A percentile compares a stretch with the other conserved stretches of the same genome.
Conservation (phyloP, 2,797 vertebrate genomes). For the Anas capensis region DNA sequence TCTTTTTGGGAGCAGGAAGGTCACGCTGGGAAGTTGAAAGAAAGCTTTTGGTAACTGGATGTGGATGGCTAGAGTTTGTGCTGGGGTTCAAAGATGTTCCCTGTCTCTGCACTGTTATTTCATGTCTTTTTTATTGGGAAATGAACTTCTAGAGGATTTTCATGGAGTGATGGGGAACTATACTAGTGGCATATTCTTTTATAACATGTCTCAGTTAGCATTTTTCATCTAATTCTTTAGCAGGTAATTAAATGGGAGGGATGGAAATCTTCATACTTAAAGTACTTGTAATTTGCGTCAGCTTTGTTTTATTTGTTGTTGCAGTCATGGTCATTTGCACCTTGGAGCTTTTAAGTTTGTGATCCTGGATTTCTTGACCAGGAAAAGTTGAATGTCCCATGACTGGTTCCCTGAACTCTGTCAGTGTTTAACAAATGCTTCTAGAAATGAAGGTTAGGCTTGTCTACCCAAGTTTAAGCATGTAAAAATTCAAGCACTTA, state of each 20-base stretch:
- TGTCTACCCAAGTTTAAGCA: not conserved
- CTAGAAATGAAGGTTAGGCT: conserved; percentile 19
- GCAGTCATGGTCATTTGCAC: not conserved
- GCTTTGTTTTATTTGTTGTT: not conserved
- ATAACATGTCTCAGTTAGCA: not conserved
- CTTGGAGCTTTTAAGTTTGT: not conserved
- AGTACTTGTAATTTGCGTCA: not conserved
- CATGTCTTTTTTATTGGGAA: not conserved
- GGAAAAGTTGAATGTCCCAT: not conserved
- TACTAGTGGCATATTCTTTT: not conserved
- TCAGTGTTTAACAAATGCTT: not conserved
- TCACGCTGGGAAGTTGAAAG: not conserved
- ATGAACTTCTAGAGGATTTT: not conserved
- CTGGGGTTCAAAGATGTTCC: not conserved
- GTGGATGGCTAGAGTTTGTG: not conserved
- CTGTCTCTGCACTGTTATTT: not conserved
- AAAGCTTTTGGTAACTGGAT: not conserved
- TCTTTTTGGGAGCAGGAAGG: not conserved
- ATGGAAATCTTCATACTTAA: not conserved
- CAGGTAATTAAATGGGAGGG: not conserved
- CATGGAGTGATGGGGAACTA: not conserved
- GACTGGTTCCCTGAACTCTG: not conserved
- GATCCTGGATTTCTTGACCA: not conserved
- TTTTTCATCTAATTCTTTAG: not conserved
- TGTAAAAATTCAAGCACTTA: not conserved